A percentile compares a stretch with the other conserved stretches of the same genome.
Evolutionary conservation across 2,113 vertebrate genomes (phyloP).

Genomic region (Falcunculus frontatus): DNA sequence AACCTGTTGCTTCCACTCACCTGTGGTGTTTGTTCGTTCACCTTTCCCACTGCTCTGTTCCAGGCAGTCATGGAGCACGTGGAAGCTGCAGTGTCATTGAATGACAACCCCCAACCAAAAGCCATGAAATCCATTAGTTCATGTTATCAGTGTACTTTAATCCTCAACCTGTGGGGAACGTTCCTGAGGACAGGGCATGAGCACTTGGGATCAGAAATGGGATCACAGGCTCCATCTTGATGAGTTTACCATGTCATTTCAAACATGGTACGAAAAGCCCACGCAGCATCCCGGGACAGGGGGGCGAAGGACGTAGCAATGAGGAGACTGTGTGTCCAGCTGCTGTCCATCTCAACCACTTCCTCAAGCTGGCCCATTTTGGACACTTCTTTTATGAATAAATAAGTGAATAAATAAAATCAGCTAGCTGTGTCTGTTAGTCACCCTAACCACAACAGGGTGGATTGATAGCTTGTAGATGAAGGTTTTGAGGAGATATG

Average conservation of each 20-base stretch:
- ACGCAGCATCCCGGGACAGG: accelerated
- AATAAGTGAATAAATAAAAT: slow-evolving; percentile 12
- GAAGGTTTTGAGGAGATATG: background rate
- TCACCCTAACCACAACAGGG: background rate
- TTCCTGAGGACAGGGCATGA: background rate
- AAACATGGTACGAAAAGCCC: background rate
- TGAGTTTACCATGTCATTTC: background rate
- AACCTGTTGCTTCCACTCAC: background rate
- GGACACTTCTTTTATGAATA: background rate
- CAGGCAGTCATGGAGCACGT: background rate
- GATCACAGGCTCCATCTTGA: background rate
- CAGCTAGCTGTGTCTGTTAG: background rate
- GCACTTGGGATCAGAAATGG: background rate
- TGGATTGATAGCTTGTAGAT: slow-evolving; percentile 15
- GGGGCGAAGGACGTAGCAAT: accelerated
- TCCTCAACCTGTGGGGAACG: background rate
- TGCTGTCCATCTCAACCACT: background rate
- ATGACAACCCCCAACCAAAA: background rate
- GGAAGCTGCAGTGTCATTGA: background rate
- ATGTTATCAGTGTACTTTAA: background rate
- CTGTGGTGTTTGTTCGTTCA: background rate
- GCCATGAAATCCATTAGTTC: background rate
- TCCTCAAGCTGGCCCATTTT: background rate
- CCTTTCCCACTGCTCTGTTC: background rate
- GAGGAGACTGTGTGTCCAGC: accelerated